Evolutionary conservation across 1,140 invertebrate species (phyloP), one percentile per base, ranked within the genome.

Genomic region (Pectinophora gossypiella): DNA sequence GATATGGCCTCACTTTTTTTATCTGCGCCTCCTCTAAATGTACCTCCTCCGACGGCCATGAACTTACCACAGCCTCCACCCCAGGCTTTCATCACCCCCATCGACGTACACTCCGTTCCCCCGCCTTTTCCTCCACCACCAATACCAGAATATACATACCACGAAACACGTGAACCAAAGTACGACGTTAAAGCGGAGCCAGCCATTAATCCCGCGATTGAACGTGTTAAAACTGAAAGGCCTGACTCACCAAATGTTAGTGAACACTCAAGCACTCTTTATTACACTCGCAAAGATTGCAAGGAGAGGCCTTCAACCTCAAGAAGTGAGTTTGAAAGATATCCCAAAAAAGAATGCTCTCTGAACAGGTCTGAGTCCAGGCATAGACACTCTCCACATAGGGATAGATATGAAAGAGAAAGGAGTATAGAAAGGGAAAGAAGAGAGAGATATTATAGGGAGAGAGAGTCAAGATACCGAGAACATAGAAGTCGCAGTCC

Each of bases 381-480:
- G 16, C 16, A 40, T 40, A 1, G 13, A 7, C 13, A 2, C 9
- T 16, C 13, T 40, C 38, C 38, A 6, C 18, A 15, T 2, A 44
- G 42, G 12, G 7, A 44, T 2, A 19, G 19, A 6, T 9, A 20
- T 44, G 19, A 44, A 19, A 44, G 42, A 10, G 68, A 68, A 5
- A 64, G 51, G 45, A 57, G 60, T 32, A 60, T 64, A 53, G 61
- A 68, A n/a, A 60, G 51, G 22, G 61, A 63, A 46, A 68, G 54
- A 0, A 61, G 59, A 48, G 53, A 53, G 20, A 58, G 60, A 43
- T 44, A 52, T 19, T 45, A 52, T 38, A 51, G 56, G 50, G 55
- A 67, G 23, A 53, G 57, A 59, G 57, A 66, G 15, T 47, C 50
- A 15, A 51, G 54, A 42, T 32, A 60, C 49, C 51, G 50, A 40